Evolutionary conservation across 2,113 vertebrate genomes (phyloP).

Genomic region (Zosterops borbonicus): DNA sequence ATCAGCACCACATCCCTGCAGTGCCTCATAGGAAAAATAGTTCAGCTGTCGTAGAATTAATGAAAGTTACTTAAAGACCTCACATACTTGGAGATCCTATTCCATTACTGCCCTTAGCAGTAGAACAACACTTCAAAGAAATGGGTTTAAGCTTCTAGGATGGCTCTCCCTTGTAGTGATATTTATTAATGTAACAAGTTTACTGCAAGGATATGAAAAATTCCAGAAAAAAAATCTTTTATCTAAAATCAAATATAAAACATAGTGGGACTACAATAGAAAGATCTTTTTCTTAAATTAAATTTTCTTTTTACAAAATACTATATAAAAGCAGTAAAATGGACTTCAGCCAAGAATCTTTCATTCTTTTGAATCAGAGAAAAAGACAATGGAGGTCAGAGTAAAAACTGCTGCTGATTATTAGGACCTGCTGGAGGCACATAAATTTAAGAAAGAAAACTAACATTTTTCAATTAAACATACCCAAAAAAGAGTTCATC

Average conservation of each 20-base stretch:
- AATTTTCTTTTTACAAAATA: background rate
- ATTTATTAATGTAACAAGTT: background rate
- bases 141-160: background rate
- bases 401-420: background rate
- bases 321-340: background rate
- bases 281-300: background rate
- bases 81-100: background rate
- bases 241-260: background rate
- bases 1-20: background rate
- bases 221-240: background rate
- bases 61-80: background rate
- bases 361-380: background rate
- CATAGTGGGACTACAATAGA: background rate
- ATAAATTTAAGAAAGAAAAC: background rate
- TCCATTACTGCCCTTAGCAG: background rate
- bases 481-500: background rate
- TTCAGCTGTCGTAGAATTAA: background rate
- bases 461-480: background rate
- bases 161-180: background rate
- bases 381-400: background rate
- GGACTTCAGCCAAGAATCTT: background rate
- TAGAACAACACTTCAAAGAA: background rate
- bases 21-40: background rate
- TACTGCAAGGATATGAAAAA: background rate
- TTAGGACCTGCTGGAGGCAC: background rate